phyloP scores from a whole-genome alignment of 2,113 vertebrate species.

The Pygathrix nemaeus region DNA sequence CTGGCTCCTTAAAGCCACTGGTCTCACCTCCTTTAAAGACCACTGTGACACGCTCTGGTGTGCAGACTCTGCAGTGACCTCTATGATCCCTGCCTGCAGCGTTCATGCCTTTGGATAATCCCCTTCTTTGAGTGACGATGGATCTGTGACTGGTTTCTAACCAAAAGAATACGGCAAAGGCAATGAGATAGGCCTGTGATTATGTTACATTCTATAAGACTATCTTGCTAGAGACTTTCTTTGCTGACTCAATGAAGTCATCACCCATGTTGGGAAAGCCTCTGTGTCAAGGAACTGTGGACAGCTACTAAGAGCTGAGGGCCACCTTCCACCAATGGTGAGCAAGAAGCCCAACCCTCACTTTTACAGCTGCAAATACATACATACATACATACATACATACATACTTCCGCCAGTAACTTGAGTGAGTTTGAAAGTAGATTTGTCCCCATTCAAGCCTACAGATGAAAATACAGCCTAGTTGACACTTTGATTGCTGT shows the following conservation, averaged over 20 bases:
- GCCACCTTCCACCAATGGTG: background rate
- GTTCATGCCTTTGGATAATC: background rate
- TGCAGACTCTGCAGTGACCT: background rate
- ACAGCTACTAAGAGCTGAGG: background rate
- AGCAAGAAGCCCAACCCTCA: background rate
- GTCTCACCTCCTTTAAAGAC: background rate
- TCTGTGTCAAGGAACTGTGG: background rate
- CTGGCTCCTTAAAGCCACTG: background rate
- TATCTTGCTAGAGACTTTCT: background rate
- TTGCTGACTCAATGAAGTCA: background rate
- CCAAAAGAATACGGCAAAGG: background rate
- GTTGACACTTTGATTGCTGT: background rate
- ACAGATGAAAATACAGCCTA: background rate
- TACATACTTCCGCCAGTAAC: background rate
- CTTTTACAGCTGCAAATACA: background rate
- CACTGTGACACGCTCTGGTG: background rate
- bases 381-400: background rate
- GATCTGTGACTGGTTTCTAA: background rate
- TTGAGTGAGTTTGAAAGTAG: background rate
- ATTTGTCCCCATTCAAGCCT: background rate
- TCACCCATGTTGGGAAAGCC: background rate
- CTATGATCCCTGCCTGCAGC: background rate
- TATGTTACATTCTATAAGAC: background rate
- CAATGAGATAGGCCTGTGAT: background rate
- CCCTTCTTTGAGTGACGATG: background rate